phyloP scores from a whole-genome alignment of 2,888 invertebrate species.

The Morpho helenor region DNA sequence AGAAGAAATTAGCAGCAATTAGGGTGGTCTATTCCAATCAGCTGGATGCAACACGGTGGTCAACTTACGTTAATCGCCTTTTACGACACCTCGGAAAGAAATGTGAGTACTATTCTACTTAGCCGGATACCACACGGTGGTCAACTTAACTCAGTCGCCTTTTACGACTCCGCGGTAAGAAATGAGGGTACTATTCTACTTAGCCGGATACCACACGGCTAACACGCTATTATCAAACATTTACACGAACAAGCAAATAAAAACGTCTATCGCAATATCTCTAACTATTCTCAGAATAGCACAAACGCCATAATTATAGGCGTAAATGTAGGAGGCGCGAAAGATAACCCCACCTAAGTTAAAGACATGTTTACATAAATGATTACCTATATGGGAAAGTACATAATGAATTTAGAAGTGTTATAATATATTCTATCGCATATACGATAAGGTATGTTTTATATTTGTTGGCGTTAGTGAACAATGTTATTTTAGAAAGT shows the following conservation, averaged over 20 bases:
- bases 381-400: conserved; percentile 6
- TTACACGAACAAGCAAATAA: conserved; percentile 1
- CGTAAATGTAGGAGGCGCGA: conserved; percentile 15
- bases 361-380: conserved; percentile 13
- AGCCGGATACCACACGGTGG: too few relatives aligned
- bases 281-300: conserved; percentile 4
- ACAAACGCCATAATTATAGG: conserved; percentile 22
- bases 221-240: conserved; percentile 7
- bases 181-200: too few relatives aligned
- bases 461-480: background rate
- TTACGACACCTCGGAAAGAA: too few relatives aligned
- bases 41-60: too few relatives aligned
- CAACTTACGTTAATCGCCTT: too few relatives aligned
- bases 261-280: background rate
- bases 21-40: too few relatives aligned
- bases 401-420: conserved; percentile 4
- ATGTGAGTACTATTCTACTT: too few relatives aligned
- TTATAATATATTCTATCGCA: conserved; percentile 3
- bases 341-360: conserved; percentile 9
- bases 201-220: too few relatives aligned
- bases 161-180: too few relatives aligned
- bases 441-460: background rate
- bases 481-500: conserved; percentile 5
- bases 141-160: too few relatives aligned
- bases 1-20: too few relatives aligned